Evolutionary conservation across 2,888 invertebrate species (phyloP).

Genomic region (Parnassius mnemosyne): DNA sequence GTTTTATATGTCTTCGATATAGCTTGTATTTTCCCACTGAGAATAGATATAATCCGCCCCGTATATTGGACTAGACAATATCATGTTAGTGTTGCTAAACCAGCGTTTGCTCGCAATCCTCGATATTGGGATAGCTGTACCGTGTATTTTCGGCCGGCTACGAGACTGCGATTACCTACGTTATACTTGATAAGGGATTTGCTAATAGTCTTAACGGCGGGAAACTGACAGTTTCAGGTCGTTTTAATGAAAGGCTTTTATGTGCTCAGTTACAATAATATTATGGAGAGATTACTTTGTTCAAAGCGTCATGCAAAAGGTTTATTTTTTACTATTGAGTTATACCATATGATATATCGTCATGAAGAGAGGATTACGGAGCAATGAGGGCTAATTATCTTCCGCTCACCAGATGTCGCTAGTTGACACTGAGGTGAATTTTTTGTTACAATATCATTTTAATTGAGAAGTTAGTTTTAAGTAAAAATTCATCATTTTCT

Average conservation of each 20-base stretch:
- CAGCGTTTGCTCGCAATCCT: conserved; percentile 47
- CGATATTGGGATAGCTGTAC: conserved; percentile 41
- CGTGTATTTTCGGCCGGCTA: conserved; percentile 25
- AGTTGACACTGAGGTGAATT: no score
- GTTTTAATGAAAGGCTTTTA: conserved; percentile 17
- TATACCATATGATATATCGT: no score
- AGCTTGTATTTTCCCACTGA: conserved; percentile 47
- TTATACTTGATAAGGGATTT: conserved; percentile 27
- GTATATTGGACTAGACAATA: conserved; percentile 61
- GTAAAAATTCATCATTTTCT: no score
- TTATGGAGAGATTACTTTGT: not conserved
- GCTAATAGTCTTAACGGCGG: conserved; percentile 23
- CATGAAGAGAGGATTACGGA: no score
- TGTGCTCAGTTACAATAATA: conserved; percentile 1
- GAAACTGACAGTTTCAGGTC: conserved; percentile 23
- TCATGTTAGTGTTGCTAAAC: conserved; percentile 60
- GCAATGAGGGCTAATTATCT: no score
- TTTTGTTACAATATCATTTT: no score
- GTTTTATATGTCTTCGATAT: conserved; percentile 33
- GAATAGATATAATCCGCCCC: conserved; percentile 53
- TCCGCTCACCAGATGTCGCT: no score
- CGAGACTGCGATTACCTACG: conserved; percentile 22
- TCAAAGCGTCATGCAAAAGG: no score
- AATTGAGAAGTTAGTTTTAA: no score
- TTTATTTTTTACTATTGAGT: no score